A percentile compares a stretch with the other conserved stretches of the same genome.
phyloP scores from a whole-genome alignment of 2,797 vertebrate species.

The Sphenodon punctatus region DNA sequence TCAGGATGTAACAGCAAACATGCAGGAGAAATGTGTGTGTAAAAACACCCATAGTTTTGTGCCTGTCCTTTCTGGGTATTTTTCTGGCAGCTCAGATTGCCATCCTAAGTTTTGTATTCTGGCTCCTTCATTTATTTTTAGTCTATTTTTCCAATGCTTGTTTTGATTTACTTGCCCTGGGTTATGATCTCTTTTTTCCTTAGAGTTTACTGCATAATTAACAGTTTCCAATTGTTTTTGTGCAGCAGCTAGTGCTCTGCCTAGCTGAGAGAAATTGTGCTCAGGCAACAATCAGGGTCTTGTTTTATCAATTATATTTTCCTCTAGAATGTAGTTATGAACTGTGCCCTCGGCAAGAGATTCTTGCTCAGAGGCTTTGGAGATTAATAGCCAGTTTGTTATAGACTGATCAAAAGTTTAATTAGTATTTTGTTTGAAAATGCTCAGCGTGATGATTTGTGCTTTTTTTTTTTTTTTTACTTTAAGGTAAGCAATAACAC shows the following conservation, averaged over 20 bases:
- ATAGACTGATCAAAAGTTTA: background rate
- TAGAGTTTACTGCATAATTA: background rate
- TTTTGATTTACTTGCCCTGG: background rate
- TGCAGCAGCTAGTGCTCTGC: background rate
- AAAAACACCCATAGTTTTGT: no score
- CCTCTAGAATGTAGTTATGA: background rate
- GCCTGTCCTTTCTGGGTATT: no score
- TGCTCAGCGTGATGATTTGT: background rate
- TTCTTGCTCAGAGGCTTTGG: background rate
- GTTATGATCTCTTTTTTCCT: background rate
- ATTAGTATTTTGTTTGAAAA: background rate
- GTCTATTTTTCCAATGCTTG: background rate
- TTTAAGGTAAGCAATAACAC: background rate
- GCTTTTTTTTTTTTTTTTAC: background rate
- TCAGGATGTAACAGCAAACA: no score
- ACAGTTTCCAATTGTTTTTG: background rate
- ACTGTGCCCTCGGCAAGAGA: background rate
- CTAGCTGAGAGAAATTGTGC: background rate
- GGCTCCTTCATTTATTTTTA: background rate
- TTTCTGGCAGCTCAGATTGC: background rate
- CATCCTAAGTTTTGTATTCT: background rate
- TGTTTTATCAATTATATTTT: background rate
- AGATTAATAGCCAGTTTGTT: conserved; percentile 1
- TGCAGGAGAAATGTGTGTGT: no score
- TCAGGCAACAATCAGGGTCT: background rate